A percentile compares a stretch with the other conserved stretches of the same genome.
phyloP scores from a whole-genome alignment of 2,888 invertebrate genomes.

The Synanthedon myopaeformis region DNA sequence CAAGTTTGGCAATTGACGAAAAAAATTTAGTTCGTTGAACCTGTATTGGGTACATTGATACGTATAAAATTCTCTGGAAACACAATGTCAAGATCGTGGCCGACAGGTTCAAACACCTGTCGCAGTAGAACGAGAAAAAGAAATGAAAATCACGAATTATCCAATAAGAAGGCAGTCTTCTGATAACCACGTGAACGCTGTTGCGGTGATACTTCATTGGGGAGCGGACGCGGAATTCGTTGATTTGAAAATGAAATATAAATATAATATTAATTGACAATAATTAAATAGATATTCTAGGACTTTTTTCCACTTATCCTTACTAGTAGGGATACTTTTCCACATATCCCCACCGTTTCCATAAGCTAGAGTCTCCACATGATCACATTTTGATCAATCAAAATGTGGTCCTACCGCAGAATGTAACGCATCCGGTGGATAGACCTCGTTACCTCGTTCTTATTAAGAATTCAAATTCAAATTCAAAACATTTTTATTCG shows the following conservation, averaged over 20 bases:
- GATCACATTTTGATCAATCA: no score
- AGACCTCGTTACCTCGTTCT: no score
- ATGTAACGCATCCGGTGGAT: no score
- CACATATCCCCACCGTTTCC: no score
- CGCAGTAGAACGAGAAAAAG: constrained; percentile 26
- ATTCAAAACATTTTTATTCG: no score
- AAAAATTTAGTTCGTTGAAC: constrained; percentile 37
- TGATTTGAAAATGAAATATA: background rate
- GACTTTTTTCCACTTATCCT: no score
- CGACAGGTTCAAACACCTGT: constrained; percentile 61
- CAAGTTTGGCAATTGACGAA: constrained; percentile 13
- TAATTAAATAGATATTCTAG: no score
- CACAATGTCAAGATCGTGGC: constrained; percentile 59
- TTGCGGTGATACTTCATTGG: constrained; percentile 7
- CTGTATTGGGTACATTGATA: constrained; percentile 19
- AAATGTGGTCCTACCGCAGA: no score
- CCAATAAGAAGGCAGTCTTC: constrained; percentile 59
- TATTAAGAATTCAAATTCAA: no score
- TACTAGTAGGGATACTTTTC: no score
- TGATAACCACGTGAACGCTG: constrained; percentile 20
- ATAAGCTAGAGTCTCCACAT: no score
- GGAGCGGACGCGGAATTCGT: constrained; percentile 17
- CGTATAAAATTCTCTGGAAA: constrained; percentile 14
- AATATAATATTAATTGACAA: background rate
- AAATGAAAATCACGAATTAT: constrained; percentile 64